phyloP scores from a whole-genome alignment of 2,113 vertebrate species.

The Phocoena sinus region DNA sequence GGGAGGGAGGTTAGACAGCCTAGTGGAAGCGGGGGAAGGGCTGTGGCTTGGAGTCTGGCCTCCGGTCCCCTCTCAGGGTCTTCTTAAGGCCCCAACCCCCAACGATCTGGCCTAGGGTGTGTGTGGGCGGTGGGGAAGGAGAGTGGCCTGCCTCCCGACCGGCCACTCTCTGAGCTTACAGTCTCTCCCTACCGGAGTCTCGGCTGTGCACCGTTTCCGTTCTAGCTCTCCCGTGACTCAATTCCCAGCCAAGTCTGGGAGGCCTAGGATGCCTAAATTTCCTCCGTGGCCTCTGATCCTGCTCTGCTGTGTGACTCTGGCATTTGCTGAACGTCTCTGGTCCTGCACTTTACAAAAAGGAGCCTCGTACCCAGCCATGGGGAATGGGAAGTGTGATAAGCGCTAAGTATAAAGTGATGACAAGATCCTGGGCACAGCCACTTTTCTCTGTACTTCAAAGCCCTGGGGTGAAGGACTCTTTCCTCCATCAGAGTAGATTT shows the following conservation, averaged over 20 bases:
- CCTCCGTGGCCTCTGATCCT: neutral
- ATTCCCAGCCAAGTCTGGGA: neutral
- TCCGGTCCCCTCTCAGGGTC: neutral
- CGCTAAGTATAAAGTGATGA: neutral
- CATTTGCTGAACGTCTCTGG: slow-evolving; percentile 25
- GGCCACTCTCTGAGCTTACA: neutral
- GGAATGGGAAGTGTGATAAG: neutral
- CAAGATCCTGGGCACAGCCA: neutral
- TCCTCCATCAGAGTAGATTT: neutral
- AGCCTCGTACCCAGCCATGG: neutral
- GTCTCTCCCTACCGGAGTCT: neutral
- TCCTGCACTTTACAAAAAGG: neutral
- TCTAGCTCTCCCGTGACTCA: neutral
- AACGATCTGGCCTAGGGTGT: neutral
- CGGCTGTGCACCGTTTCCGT: neutral
- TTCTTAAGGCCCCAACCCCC: neutral
- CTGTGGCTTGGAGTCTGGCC: neutral
- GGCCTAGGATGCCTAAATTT: neutral
- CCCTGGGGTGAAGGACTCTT: neutral
- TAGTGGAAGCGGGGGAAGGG: slow-evolving; percentile 29
- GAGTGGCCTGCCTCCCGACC: neutral
- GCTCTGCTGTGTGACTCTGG: slow-evolving; percentile 36
- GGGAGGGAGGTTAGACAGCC: slow-evolving; percentile 46
- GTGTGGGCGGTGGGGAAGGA: neutral
- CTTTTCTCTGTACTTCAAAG: neutral